A percentile compares a stretch with the other conserved stretches of the same genome.
phyloP scores from a whole-genome alignment of 1,140 invertebrate species.

The Aphelinus certus region DNA sequence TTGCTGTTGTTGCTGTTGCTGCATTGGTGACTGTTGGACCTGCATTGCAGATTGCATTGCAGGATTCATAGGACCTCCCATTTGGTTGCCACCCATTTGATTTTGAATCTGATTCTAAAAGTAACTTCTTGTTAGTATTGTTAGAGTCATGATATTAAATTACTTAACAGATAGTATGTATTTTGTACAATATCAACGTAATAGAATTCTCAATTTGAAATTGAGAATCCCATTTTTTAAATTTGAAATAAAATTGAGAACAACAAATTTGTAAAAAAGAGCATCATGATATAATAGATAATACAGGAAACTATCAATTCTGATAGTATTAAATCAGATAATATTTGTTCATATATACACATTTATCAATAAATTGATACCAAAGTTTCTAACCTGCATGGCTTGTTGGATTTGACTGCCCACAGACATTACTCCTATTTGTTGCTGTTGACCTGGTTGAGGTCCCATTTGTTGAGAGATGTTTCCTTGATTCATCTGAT shows the following conservation, averaged over 20 bases:
- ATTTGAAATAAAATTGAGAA: too few species aligned
- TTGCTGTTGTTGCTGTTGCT: conserved; percentile 53
- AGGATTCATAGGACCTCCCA: conserved; percentile 48
- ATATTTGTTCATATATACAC: too few species aligned
- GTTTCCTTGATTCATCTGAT: conserved; percentile 57
- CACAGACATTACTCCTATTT: conserved; percentile 47
- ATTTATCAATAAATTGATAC: too few species aligned
- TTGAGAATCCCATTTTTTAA: too few species aligned
- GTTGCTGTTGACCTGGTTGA: conserved; percentile 17
- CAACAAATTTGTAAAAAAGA: too few species aligned
- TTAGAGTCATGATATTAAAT: neutral
- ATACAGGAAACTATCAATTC: conserved; percentile 5
- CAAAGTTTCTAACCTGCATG: conserved; percentile 52
- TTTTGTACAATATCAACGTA: neutral
- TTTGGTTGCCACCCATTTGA: conserved; percentile 60
- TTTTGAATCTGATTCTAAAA: conserved; percentile 61
- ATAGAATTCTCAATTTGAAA: neutral
- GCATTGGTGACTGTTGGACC: conserved; percentile 53
- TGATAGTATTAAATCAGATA: neutral
- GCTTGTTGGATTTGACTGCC: conserved; percentile 55
- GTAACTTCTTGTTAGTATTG: too few species aligned
- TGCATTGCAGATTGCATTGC: conserved; percentile 62
- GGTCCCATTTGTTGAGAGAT: conserved; percentile 55
- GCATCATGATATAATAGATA: neutral
- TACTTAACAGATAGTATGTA: neutral